These are phyloP conservation scores for Rhizomys pruinosus DNA, from an alignment of 2,113 vertebrate genomes.

Conservation along the genomic window DNA sequence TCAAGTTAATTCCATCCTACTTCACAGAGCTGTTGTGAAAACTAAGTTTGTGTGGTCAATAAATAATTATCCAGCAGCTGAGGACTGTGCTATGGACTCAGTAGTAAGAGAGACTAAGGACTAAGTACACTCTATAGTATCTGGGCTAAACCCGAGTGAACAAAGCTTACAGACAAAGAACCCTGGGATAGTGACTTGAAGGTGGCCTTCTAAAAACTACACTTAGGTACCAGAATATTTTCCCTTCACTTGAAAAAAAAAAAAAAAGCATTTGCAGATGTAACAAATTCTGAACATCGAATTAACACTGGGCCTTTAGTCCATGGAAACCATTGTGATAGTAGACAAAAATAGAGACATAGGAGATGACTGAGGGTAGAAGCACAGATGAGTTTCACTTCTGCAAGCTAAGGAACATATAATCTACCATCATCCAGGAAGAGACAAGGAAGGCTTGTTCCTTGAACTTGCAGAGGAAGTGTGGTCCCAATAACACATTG, in stretches of 20 bases:
- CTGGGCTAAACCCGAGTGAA: not conserved
- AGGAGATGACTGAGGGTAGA: not conserved
- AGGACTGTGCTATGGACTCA: not conserved
- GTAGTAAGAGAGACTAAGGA: not conserved
- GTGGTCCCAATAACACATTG: not conserved
- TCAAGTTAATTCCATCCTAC: conserved; percentile 11
- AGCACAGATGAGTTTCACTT: not conserved
- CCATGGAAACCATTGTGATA: not conserved
- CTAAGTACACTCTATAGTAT: not conserved
- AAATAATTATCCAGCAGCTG: not conserved
- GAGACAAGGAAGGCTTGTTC: not conserved
- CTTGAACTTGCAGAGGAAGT: not conserved
- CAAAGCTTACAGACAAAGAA: not conserved
- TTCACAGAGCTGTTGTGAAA: not conserved
- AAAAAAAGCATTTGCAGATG: not conserved
- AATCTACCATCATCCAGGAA: not conserved
- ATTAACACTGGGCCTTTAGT: not conserved
- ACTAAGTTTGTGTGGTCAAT: not conserved
- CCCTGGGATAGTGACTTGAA: not conserved
- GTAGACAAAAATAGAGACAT: not conserved
- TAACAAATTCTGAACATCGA: not conserved
- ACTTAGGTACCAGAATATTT: not conserved
- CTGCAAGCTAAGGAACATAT: not conserved
- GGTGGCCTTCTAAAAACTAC: not conserved
- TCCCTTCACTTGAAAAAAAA: not conserved